Evolutionary conservation across 1,140 invertebrate species (phyloP).

Genomic region (Dinothrombium tinctorium): DNA sequence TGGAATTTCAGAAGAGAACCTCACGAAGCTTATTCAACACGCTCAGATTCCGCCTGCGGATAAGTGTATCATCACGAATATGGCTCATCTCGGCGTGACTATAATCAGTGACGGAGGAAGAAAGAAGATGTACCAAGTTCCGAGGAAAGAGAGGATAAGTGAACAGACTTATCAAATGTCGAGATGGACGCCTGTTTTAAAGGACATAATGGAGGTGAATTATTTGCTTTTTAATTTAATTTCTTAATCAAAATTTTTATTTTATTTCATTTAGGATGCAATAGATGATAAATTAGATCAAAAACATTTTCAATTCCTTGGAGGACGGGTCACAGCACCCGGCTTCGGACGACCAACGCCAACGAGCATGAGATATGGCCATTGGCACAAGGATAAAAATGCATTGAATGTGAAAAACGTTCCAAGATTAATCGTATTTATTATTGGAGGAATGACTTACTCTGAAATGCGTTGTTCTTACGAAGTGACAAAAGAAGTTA

Average conservation of each 20-base stretch:
- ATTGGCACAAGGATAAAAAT: constrained; percentile 97
- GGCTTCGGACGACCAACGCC: constrained; percentile 51
- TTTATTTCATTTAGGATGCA: constrained; percentile 35
- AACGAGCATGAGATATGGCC: constrained; percentile 87
- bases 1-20: constrained; percentile 90
- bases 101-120: constrained; percentile 69
- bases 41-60: constrained; percentile 71
- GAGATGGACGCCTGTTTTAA: constrained; percentile 90
- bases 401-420: constrained; percentile 72
- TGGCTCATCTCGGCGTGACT: constrained; percentile 78
- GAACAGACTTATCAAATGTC: constrained; percentile 99
- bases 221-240: constrained; percentile 1
- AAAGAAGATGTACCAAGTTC: constrained; percentile 58
- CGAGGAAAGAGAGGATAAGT: constrained; percentile 79
- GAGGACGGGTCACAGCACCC: constrained; percentile 62
- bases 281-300: constrained; percentile 92
- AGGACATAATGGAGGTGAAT: constrained; percentile 74
- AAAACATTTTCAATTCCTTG: constrained; percentile 86
- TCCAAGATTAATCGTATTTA: constrained; percentile 82
- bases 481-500: constrained; percentile 80
- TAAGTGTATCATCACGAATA: constrained; percentile 84
- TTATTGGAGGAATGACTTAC: constrained; percentile 84
- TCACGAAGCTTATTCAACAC: constrained; percentile 88
- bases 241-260: not conserved
- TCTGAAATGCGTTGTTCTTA: constrained; percentile 95